These are phyloP conservation scores for Onychomys leucogaster DNA, from an alignment of 2,797 vertebrate genomes.

Conservation along the genomic window DNA sequence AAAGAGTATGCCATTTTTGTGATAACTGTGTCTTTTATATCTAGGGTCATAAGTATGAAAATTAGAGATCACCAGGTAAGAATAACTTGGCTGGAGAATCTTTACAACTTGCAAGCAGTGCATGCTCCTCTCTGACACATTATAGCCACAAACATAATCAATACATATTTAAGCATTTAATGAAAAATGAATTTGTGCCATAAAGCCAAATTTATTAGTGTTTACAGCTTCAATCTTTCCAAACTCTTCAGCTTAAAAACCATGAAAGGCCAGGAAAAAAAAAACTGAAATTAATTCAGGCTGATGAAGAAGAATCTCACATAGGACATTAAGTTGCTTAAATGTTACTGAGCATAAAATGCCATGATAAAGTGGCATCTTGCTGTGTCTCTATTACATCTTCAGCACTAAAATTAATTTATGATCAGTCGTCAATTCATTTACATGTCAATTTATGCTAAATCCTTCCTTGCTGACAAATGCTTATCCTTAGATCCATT, in stretches of 20 bases:
- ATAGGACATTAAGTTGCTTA: constrained; percentile 89
- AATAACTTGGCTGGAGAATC: not conserved
- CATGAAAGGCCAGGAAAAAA: constrained; percentile 84
- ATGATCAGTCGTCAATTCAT: constrained; percentile 94
- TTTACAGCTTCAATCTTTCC: constrained; percentile 83
- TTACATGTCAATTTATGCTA: constrained; percentile 95
- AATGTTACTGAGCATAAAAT: constrained; percentile 90
- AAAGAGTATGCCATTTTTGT: constrained; percentile 20
- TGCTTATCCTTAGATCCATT: constrained; percentile 90
- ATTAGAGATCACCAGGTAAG: constrained; percentile 9
- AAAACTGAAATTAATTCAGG: constrained; percentile 87
- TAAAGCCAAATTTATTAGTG: constrained; percentile 86
- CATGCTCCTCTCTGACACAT: constrained; percentile 60
- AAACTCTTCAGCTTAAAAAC: constrained; percentile 82
- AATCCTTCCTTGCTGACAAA: constrained; percentile 94
- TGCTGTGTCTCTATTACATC: constrained; percentile 90
- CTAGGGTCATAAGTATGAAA: not conserved
- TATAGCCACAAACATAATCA: constrained; percentile 81
- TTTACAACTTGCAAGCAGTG: constrained; percentile 66
- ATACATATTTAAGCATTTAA: constrained; percentile 84
- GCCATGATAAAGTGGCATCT: constrained; percentile 90
- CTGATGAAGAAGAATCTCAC: constrained; percentile 84
- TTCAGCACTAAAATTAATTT: constrained; percentile 97
- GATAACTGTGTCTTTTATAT: not conserved
- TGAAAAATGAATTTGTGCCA: constrained; percentile 89